Evolutionary conservation across 2,888 invertebrate species (phyloP), one percentile per base, ranked within the genome.

Genomic region (Abrostola tripartita): DNA sequence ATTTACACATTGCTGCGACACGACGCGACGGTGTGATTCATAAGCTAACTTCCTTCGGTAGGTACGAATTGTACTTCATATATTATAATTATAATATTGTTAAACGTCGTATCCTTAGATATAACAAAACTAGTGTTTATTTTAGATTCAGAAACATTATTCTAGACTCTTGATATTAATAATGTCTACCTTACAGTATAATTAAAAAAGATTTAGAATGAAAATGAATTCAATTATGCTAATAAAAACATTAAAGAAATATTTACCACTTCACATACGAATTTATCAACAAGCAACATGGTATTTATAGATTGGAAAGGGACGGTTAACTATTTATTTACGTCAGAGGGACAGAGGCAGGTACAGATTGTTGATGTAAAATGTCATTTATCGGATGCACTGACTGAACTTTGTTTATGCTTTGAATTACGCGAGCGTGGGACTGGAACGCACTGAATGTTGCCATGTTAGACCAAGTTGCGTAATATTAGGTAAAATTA

Each of bases 391-490:
- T 51, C 41, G 6, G 5, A 6, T 42, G 38, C 47, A 36, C 10
- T 5, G 10, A 49, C 36, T 42, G 24, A 56, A 61, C 24, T 37
- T 56, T 47, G 14, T 52, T 52, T 10, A 77, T n/a, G 77, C 59
- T 62, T 36, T 0, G 60, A 0, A 49, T 37, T 11, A 9, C 6
- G 40, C 35, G 6, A 54, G 8, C 11, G 7, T 6, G 0, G 10
- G 14, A 7, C 37, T 77, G 70, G 65, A 77, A 77, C 77, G 70
- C 51, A 0, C 11, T 36, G 7, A 49, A 49, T 40, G 73, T 77
- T 68, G 62, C 64, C 40, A 35, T 41, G 47, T 61, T 24, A 52
- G 10, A 8, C 0, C 0, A 36, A 60, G 7, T 2, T 38, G 51
- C 49, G 2, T 0, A 5, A 44, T 35, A 8, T 0, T 5, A 14